Percentiles rank a stretch among this genome's conserved stretches.
Evolutionary conservation across 2,888 invertebrate species (phyloP).

Genomic region (Ametastegia equiseti): DNA sequence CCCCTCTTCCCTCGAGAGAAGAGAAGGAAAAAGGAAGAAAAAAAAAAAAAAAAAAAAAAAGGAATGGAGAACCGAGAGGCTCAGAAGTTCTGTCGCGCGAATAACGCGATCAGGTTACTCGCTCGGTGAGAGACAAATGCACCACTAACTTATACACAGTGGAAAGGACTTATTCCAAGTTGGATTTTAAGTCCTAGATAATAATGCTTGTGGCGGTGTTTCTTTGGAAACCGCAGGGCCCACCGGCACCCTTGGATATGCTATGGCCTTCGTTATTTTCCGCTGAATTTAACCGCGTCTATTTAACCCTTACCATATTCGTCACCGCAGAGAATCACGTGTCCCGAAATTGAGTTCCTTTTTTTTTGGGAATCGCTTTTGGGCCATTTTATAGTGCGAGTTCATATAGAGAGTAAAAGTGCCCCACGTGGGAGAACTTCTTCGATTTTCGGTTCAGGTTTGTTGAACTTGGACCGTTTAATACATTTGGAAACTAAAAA

Average conservation of each 20-base stretch:
- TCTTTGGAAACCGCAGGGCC: neutral
- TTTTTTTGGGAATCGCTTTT: neutral
- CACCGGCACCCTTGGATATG: neutral
- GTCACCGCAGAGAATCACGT: neutral
- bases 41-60: too few relatives aligned
- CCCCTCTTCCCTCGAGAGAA: too few relatives aligned
- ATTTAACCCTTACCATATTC: neutral
- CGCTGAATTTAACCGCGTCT: slow-evolving; percentile 17
- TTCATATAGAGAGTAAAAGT: neutral
- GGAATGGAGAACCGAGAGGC: neutral
- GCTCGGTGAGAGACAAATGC: slow-evolving; percentile 5
- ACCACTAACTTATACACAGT: neutral
- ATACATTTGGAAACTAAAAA: slow-evolving; percentile 31
- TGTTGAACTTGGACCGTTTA: slow-evolving; percentile 32
- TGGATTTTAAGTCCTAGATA: neutral
- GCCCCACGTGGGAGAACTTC: neutral
- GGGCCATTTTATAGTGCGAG: neutral
- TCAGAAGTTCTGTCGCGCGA: slow-evolving; percentile 64
- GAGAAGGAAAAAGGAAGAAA: too few relatives aligned
- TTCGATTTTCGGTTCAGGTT: neutral
- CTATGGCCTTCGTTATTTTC: neutral
- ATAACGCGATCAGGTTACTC: slow-evolving; percentile 73
- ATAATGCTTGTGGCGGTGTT: slow-evolving; percentile 18
- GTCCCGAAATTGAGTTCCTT: neutral
- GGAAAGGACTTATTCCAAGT: neutral